Percentiles rank a stretch among this genome's conserved stretches.
These are phyloP conservation scores for Calephelis virginiensis DNA, from an alignment of 1,140 invertebrate species.

Conservation along the genomic window DNA sequence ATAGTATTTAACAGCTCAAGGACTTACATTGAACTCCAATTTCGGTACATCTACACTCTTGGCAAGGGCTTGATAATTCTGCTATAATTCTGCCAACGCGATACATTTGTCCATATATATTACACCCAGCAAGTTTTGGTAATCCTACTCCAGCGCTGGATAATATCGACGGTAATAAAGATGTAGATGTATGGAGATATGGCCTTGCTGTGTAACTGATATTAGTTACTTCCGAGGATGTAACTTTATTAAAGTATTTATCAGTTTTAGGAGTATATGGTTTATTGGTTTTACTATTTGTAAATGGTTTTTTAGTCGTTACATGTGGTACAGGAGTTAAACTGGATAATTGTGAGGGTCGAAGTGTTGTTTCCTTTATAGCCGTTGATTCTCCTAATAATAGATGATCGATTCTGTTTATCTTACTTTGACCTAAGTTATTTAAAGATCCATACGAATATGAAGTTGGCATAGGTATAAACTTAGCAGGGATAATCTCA, in stretches of 20 bases:
- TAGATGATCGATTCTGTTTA: conserved; percentile 65
- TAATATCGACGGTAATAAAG: not conserved
- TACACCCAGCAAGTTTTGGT: conserved; percentile 91
- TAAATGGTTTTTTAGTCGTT: conserved; percentile 31
- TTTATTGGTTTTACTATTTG: conserved; percentile 25
- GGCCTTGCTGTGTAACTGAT: not conserved
- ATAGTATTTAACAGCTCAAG: conserved; percentile 80
- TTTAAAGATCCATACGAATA: conserved; percentile 28
- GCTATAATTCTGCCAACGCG: conserved; percentile 89
- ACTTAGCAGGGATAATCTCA: conserved; percentile 23
- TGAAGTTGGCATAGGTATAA: conserved; percentile 43
- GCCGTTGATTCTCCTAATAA: conserved; percentile 65
- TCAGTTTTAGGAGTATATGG: conserved; percentile 34
- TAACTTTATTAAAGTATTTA: conserved; percentile 36
- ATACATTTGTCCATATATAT: conserved; percentile 95
- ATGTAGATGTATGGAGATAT: not conserved
- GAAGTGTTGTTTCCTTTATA: conserved; percentile 46
- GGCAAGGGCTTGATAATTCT: conserved; percentile 89
- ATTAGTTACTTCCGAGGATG: conserved; percentile 18
- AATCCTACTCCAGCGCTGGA: conserved; percentile 70
- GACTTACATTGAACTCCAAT: conserved; percentile 90
- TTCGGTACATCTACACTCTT: conserved; percentile 92
- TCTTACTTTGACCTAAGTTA: conserved; percentile 36
- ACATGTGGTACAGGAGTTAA: conserved; percentile 32
- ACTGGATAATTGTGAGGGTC: conserved; percentile 18